These are phyloP conservation scores for Chaetodon auriga DNA, from an alignment of 2,113 vertebrate species.

Conservation along the genomic window DNA sequence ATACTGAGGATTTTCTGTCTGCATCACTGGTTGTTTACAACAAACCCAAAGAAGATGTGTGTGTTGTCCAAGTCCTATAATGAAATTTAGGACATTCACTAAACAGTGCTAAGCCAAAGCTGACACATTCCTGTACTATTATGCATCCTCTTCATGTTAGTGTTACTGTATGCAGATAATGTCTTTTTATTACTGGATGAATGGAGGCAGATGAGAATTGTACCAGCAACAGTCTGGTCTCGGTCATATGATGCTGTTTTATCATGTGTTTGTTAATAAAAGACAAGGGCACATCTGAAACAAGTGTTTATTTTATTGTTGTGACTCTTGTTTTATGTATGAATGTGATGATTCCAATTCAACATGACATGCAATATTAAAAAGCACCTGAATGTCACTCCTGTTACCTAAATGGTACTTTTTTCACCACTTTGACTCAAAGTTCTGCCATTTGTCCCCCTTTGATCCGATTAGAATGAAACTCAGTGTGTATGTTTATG, in stretches of 20 bases:
- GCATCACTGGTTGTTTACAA: constrained; percentile 53
- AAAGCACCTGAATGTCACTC: too few species aligned
- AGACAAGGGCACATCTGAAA: constrained; percentile 53
- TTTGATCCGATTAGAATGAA: too few species aligned
- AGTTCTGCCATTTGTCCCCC: too few species aligned
- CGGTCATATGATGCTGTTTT: constrained; percentile 56
- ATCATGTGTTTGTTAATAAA: constrained; percentile 76
- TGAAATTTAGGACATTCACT: not conserved
- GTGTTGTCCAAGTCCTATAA: not conserved
- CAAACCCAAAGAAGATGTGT: not conserved
- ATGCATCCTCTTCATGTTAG: constrained; percentile 8
- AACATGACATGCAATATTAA: too few species aligned
- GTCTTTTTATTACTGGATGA: constrained; percentile 48
- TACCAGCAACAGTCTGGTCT: constrained; percentile 3
- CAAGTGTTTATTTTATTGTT: not conserved
- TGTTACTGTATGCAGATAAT: constrained; percentile 30
- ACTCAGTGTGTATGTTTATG: too few species aligned
- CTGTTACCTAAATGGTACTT: too few species aligned
- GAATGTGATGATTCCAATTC: not conserved
- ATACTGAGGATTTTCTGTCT: not conserved
- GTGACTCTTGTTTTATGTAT: not conserved
- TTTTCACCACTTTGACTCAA: too few species aligned
- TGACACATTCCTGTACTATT: constrained; percentile 12
- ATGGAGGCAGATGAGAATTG: constrained; percentile 4
- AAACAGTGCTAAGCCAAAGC: constrained; percentile 27